A percentile compares a stretch with the other conserved stretches of the same genome.
phyloP scores from a whole-genome alignment of 2,797 vertebrate species.

The Neosilurus hyrtlii region DNA sequence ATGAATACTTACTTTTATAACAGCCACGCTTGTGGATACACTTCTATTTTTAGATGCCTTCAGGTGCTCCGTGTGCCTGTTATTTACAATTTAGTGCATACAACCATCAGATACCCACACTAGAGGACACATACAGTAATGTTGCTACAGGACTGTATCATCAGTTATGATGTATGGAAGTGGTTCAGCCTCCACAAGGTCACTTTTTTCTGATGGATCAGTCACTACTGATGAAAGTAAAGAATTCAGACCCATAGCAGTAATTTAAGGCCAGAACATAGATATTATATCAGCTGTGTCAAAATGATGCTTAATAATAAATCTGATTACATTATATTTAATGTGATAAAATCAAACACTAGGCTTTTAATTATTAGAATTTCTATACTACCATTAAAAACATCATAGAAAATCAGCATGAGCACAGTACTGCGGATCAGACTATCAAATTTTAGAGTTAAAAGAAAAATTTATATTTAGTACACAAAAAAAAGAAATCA shows the following conservation, averaged over 20 bases:
- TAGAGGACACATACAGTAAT: slow-evolving; percentile 26
- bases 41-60: not conserved
- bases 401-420: not conserved
- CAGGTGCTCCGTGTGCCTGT: not conserved
- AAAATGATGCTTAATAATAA: not conserved
- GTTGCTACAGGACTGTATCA: slow-evolving; percentile 33
- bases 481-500: not conserved
- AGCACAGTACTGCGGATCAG: not conserved
- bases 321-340: not conserved
- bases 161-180: slow-evolving; percentile 41
- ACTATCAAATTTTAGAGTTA: not conserved
- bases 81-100: slow-evolving; percentile 31
- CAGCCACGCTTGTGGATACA: not conserved
- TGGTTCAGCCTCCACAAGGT: slow-evolving; percentile 24
- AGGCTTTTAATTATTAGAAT: not conserved
- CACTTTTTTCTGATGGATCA: slow-evolving; percentile 40
- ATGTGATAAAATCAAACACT: not conserved
- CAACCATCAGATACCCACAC: slow-evolving; percentile 13
- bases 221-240: slow-evolving; percentile 28
- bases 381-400: too few relatives aligned
- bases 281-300: not conserved
- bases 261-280: not conserved
- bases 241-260: not conserved
- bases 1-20: not conserved
- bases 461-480: not conserved